phyloP scores from a whole-genome alignment of 1,140 invertebrate species.

The Eupristina koningsbergeri region DNA sequence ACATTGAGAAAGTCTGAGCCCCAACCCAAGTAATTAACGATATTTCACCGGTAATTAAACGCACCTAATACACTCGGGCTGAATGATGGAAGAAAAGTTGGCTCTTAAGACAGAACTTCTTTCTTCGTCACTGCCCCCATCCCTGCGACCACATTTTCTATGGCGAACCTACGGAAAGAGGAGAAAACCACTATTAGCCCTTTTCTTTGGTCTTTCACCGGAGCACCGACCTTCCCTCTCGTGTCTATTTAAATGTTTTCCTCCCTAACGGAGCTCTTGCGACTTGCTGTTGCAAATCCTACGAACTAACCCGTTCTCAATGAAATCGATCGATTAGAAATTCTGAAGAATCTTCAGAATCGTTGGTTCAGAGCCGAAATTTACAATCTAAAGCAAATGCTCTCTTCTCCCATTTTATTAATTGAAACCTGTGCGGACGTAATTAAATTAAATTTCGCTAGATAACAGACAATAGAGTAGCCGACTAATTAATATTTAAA shows the following conservation, averaged over 20 bases:
- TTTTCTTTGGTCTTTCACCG: slow-evolving; percentile 59
- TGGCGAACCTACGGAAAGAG: slow-evolving; percentile 54
- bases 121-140: not conserved
- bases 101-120: slow-evolving; percentile 61
- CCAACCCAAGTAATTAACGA: slow-evolving; percentile 71
- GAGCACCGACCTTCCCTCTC: slow-evolving; percentile 55
- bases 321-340: slow-evolving; percentile 46
- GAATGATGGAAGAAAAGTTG: slow-evolving; percentile 59
- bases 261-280: not conserved
- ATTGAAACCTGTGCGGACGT: not conserved
- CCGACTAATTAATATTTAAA: too few relatives aligned
- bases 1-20: not conserved
- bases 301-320: slow-evolving; percentile 26
- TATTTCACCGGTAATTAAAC: slow-evolving; percentile 73
- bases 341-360: not conserved
- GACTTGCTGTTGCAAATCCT: not conserved
- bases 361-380: too few relatives aligned
- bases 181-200: slow-evolving; percentile 65
- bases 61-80: slow-evolving; percentile 60
- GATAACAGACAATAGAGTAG: too few relatives aligned
- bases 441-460: too few relatives aligned
- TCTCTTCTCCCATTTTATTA: not conserved
- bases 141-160: slow-evolving; percentile 65
- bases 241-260: slow-evolving; percentile 58
- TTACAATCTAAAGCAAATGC: too few relatives aligned